Base-by-base conservation (phyloP, 1,140 invertebrate genomes). In the Glossosoma conforme region DNA sequence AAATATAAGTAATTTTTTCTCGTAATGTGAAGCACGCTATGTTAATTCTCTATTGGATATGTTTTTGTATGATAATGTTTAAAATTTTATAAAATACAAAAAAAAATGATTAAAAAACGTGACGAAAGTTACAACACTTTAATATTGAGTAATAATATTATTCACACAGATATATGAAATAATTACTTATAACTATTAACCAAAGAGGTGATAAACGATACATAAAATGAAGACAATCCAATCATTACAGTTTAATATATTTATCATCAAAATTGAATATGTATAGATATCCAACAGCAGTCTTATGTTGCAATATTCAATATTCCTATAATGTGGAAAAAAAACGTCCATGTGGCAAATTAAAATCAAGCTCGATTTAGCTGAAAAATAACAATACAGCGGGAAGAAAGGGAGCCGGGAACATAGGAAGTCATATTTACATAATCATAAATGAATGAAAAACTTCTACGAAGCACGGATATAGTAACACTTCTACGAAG, bases 201-300 rank as follows among this genome's bases (percentile, higher is more conserved):
- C 11, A 14, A 37, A 30, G 41, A 48, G 46, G 46, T 40, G 21
- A 30, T 48, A 48, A 48, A 48, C 41, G 41, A 48, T 40, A 48
- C n/a, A n/a, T n/a, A n/a, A 48, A 19, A 17, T 48, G 36, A 52
- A 57, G 22, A 40, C 20, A 38, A 28, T 57, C 55, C 49, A 57
- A 57, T 57, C 20, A 57, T 52, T 57, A 49, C 50, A 49, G 42
- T 49, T 57, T 45, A 49, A 52, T 57, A 57, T 57, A 57, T 57
- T 57, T 52, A 53, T 53, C 47, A 57, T 52, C 41, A 57, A 44
- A 36, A 44, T 57, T 58, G 50, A 58, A 54, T 58, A 53, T 58
- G 56, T 58, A 57, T 53, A 57, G 53, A 49, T 57, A 57, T 53
- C 53, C 47, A 57, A 57, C 56, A 58, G 54, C 56, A 58, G 56